These are phyloP conservation scores for Porites evermanni DNA, from an alignment of 92 coral and sea anemone species.

Conservation along the genomic window DNA sequence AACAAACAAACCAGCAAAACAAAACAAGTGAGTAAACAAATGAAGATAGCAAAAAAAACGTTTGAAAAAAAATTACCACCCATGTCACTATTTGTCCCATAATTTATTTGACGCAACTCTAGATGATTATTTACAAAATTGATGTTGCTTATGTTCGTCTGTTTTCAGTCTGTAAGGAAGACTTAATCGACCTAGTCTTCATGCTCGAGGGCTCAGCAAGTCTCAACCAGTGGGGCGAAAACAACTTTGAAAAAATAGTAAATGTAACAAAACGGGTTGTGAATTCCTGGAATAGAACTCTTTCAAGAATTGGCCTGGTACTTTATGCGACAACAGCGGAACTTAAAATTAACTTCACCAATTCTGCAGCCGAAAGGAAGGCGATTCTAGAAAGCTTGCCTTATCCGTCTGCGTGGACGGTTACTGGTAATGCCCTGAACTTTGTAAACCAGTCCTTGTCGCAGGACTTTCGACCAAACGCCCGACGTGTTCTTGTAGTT, in stretches of 20 bases:
- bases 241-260: slow-evolving; percentile 1
- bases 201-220: not conserved
- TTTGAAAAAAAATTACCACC: too few relatives aligned
- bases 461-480: not conserved
- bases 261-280: not conserved
- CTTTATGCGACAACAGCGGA: not conserved
- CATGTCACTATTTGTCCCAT: too few relatives aligned
- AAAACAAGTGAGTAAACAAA: too few relatives aligned
- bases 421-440: not conserved
- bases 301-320: not conserved
- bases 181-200: not conserved
- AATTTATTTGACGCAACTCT: too few relatives aligned
- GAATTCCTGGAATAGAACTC: not conserved
- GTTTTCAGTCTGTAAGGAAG: not conserved
- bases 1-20: too few relatives aligned
- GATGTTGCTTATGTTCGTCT: not conserved
- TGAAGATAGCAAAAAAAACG: too few relatives aligned
- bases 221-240: slow-evolving; percentile 9
- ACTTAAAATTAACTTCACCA: not conserved
- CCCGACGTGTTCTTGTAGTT: slow-evolving; percentile 1
- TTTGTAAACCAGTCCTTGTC: not conserved
- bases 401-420: not conserved
- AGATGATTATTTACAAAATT: too few relatives aligned
- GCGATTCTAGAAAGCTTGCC: not conserved
- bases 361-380: not conserved